Evolutionary conservation across 2,797 vertebrate species (phyloP).

Genomic region (Sebastes iracundus): DNA sequence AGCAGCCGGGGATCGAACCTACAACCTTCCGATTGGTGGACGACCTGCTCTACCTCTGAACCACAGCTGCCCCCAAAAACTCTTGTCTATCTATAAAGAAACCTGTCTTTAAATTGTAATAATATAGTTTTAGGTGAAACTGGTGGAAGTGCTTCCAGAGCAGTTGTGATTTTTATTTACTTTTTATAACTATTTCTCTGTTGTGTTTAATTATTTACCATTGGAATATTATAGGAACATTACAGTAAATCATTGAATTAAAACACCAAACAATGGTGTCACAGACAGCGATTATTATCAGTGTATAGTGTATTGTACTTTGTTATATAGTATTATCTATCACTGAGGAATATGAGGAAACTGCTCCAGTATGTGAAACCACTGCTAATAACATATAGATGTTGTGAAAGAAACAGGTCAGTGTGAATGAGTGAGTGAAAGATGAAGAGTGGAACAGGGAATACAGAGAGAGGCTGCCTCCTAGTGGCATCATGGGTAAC

Average conservation of each 20-base stretch:
- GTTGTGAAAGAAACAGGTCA: too few relatives aligned
- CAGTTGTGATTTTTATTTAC: neutral
- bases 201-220: neutral
- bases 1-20: too few relatives aligned
- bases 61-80: too few relatives aligned
- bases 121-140: neutral
- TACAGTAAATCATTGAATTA: neutral
- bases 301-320: neutral
- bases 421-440: neutral
- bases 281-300: neutral
- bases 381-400: neutral
- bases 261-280: neutral
- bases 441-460: neutral
- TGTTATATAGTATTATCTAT: neutral
- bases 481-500: conserved; percentile 67
- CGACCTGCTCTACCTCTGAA: too few relatives aligned
- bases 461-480: conserved; percentile 60
- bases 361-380: neutral
- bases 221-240: neutral
- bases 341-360: neutral
- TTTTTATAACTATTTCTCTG: neutral
- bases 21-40: too few relatives aligned
- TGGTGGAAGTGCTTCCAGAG: neutral
- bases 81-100: too few relatives aligned
- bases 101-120: too few relatives aligned